Evolutionary conservation across 2,888 invertebrate genomes (phyloP).

Genomic region (Polymixis lichenea): DNA sequence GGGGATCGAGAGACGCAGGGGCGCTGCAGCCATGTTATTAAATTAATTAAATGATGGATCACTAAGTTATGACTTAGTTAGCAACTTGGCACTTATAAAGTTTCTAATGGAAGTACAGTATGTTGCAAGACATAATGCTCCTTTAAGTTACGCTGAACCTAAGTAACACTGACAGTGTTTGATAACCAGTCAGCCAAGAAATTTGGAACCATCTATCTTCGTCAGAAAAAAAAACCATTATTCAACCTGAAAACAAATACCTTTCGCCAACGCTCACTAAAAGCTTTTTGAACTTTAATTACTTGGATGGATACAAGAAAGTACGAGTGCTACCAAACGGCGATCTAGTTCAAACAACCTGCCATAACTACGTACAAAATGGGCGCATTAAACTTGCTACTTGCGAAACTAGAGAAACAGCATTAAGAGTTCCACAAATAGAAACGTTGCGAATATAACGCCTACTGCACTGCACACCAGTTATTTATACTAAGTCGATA

Average conservation of each 20-base stretch:
- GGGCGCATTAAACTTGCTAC: conserved; percentile 70
- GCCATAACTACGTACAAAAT: conserved; percentile 65
- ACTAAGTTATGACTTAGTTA: conserved; percentile 22
- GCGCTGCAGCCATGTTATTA: conserved; percentile 33
- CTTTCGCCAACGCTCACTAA: conserved; percentile 60
- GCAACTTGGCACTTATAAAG: conserved; percentile 12
- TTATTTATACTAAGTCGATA: conserved; percentile 76
- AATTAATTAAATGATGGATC: conserved; percentile 29
- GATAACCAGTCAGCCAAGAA: conserved; percentile 49
- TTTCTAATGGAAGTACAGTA: not conserved
- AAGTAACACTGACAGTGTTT: conserved; percentile 48
- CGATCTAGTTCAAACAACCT: conserved; percentile 62
- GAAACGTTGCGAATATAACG: conserved; percentile 75
- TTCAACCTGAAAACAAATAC: conserved; percentile 68
- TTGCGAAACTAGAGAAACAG: conserved; percentile 79
- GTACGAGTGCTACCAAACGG: conserved; percentile 55
- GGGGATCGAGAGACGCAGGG: not conserved
- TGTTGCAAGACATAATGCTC: not conserved
- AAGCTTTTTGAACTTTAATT: conserved; percentile 72
- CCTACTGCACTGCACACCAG: conserved; percentile 71
- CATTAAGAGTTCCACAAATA: conserved; percentile 81
- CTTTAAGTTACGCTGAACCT: conserved; percentile 13
- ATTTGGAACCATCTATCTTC: conserved; percentile 63
- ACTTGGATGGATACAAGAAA: conserved; percentile 64
- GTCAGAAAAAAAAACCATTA: conserved; percentile 65